phyloP scores from a whole-genome alignment of 2,797 vertebrate genomes.

The Sphenopsis melanotis region DNA sequence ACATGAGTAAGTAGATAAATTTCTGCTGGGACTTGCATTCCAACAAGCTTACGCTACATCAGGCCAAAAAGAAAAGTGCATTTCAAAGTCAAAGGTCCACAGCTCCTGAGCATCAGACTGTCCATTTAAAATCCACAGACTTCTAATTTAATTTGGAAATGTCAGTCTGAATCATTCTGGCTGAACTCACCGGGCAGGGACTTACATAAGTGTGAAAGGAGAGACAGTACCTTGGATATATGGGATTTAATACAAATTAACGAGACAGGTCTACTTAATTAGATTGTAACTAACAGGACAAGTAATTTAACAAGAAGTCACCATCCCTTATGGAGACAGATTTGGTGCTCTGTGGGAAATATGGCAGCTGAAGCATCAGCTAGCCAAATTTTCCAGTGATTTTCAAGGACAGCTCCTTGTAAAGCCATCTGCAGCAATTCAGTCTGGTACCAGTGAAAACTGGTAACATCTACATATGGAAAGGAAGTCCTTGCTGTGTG shows the following conservation, averaged over 20 bases:
- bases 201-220: neutral
- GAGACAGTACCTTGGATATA: neutral
- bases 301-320: neutral
- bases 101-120: neutral
- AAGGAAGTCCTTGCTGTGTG: neutral
- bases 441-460: neutral
- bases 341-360: neutral
- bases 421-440: neutral
- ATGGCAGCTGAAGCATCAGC: neutral
- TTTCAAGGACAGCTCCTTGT: neutral
- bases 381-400: neutral
- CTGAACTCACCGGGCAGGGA: neutral
- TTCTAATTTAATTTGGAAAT: neutral
- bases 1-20: neutral
- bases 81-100: neutral
- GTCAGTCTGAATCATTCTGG: slow-evolving; percentile 18
- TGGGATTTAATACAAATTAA: neutral
- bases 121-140: neutral
- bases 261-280: neutral
- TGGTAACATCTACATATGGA: neutral
- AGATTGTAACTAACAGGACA: neutral
- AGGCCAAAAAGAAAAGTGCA: neutral
- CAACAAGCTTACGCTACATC: neutral
- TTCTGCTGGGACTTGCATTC: neutral
- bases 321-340: neutral